Percentiles rank a stretch among this genome's conserved stretches.
Conservation (phyloP, 92 coral and sea anemone species). For the Isaurus tuberculatus region DNA sequence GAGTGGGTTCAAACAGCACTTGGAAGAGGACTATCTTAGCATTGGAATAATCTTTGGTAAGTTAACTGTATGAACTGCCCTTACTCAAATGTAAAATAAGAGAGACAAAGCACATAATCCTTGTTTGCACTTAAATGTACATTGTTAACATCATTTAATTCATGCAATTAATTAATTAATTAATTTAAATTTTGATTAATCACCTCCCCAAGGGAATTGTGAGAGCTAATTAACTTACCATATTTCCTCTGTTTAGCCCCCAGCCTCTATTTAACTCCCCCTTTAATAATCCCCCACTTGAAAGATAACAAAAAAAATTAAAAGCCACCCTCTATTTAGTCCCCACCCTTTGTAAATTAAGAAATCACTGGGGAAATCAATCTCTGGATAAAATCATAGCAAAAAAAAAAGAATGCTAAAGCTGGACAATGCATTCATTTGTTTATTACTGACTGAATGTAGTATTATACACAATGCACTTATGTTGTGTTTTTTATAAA, state of each 20-base stretch:
- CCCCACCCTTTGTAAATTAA: too few relatives aligned
- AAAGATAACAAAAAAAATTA: too few relatives aligned
- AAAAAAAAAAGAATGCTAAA: background rate
- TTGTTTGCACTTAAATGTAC: background rate
- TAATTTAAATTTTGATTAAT: background rate
- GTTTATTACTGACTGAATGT: background rate
- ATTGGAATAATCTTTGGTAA: slow-evolving; percentile 52
- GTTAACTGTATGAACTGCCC: slow-evolving; percentile 18
- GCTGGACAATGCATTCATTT: background rate
- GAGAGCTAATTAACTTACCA: background rate
- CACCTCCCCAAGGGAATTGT: background rate
- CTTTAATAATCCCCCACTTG: too few relatives aligned
- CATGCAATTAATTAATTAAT: background rate
- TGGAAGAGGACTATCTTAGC: slow-evolving; percentile 40
- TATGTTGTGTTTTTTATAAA: too few relatives aligned
- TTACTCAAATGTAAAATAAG: slow-evolving; percentile 13
- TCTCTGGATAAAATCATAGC: background rate
- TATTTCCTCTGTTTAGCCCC: too few relatives aligned
- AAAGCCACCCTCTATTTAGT: background rate
- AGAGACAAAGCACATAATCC: background rate
- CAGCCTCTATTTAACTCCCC: too few relatives aligned
- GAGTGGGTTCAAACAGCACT: slow-evolving; percentile 43
- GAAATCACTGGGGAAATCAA: background rate
- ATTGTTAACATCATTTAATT: too few relatives aligned
- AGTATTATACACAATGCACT: too few relatives aligned